These are phyloP conservation scores for Lasiommata megera DNA, from an alignment of 2,888 invertebrate species.

Conservation along the genomic window DNA sequence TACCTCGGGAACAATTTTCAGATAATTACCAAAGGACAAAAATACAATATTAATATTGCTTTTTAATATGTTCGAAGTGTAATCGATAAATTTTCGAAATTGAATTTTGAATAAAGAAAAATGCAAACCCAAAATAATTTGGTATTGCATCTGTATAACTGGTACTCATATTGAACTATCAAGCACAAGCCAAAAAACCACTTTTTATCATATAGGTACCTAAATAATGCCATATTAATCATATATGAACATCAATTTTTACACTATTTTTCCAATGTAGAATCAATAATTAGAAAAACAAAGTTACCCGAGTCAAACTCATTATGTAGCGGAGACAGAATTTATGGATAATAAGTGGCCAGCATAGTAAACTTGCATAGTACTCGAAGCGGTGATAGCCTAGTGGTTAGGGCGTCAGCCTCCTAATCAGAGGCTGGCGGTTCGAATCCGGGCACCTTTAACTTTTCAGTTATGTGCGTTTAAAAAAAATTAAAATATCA, in stretches of 20 bases:
- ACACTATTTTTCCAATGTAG: neutral
- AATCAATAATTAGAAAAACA: constrained; percentile 29
- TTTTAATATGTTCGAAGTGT: no score
- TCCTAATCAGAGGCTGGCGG: no score
- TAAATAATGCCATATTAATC: neutral
- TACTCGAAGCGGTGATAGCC: no score
- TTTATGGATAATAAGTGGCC: constrained; percentile 50
- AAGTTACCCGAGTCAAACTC: constrained; percentile 69
- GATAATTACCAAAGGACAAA: no score
- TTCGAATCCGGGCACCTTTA: no score
- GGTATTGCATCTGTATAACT: constrained; percentile 8
- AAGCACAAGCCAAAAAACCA: constrained; percentile 31
- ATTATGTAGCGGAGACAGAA: constrained; percentile 66
- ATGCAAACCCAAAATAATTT: constrained; percentile 20
- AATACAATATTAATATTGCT: no score
- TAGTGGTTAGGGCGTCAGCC: no score
- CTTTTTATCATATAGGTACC: neutral
- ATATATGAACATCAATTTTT: neutral
- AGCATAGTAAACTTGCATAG: no score
- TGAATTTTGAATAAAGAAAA: constrained; percentile 11
- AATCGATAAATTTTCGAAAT: no score
- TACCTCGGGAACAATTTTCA: no score
- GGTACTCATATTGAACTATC: constrained; percentile 17
- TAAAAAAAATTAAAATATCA: no score
- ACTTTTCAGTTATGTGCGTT: no score